Evolutionary conservation across 2,113 vertebrate species (phyloP), one percentile per base, ranked within the genome.

Genomic region (Pitta sordida): DNA sequence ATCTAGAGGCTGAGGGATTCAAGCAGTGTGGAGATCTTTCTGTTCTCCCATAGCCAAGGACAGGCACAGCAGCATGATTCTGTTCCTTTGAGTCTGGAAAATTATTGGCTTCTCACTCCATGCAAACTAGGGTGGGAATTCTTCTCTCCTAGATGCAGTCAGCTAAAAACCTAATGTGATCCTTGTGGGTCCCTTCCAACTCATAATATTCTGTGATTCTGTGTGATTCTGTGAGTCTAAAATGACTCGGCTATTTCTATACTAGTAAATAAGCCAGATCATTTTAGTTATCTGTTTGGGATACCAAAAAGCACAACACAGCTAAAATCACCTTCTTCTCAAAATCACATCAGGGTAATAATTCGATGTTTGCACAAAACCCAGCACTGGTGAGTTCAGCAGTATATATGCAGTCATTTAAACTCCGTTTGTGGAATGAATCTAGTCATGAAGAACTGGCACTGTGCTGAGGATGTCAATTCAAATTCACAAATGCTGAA

Each of bases 401-500:
- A 58, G 53, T 44, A 87, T 37, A 82, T 21, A 73, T 0, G 1
- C 62, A 95, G 78, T 62, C 84, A 85, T 82, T 91, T 87, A 84
- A 93, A 91, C 84, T 65, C 52, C 1, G 46, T 79, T 79, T 91
- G 91, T 59, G 34, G 94, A 95, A 95, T 75, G 36, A 94, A 94
- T 53, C 75, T 76, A 95, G 74, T 90, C 93, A 96, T 91, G 88
- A 21, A 11, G 88, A 96, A 96, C 93, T 90, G 85, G 88, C 92
- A 93, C 82, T 94, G 75, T 80, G 94, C 83, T 94, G 86, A 90
- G 62, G 88, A 95, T 83, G 86, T 92, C 94, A 95, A 96, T 93
- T 92, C 95, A 96, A 93, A 95, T 96, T 95, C 96, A 95, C 90
- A 95, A 94, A 94, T 92, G 88, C 88, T 93, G 86, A 94, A 95